Evolutionary conservation across 1,140 invertebrate genomes (phyloP), one percentile per base, ranked within the genome.

Genomic region (Yoshiicerus persimilis): DNA sequence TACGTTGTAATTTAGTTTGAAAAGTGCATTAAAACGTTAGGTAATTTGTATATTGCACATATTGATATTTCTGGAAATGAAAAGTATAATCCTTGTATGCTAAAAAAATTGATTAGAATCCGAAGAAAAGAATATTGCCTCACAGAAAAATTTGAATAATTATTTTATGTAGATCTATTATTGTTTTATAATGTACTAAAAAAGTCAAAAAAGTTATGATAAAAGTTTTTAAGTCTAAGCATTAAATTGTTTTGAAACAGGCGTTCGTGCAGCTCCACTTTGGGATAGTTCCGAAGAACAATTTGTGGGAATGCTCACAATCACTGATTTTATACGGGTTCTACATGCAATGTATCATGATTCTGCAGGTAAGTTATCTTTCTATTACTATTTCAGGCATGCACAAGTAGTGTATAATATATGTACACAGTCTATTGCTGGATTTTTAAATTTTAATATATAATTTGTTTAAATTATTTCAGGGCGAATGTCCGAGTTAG

Each of bases 321-420:
- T 99, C 91, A 99, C 99, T 75, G 99, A 99, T 93, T 99, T 99
- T 92, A 99, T 99, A 92, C 98, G 98, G 93, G 99, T 99, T 91
- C 94, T 99, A 83, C 96, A 98, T 93, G 94, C 93, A 88, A 99
- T 98, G 95, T 99, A 99, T 93, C 98, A 99, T 93, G 98, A 97
- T 91, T 97, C 97, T 90, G 90, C 90, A 13, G 90, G 89, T 87
- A 30, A 75, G 32, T 23, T 41, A 20, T 13, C 38, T 36, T n/a
- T n/a, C 4, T 39, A 23, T 83, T 5, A 70, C 25, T 70, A 32
- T 23, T 66, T 70, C 11, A 32, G 23, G 20, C 11, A 70, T 47
- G 41, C 9, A 47, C 9, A 8, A 41, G 39, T 41, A 8, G 6
- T 41, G 39, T 41, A 8, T 47, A 20, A 47, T 16, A 20, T 16